These are phyloP conservation scores for Tachypleus tridentatus DNA, from an alignment of 1,140 invertebrate species.

Conservation along the genomic window DNA sequence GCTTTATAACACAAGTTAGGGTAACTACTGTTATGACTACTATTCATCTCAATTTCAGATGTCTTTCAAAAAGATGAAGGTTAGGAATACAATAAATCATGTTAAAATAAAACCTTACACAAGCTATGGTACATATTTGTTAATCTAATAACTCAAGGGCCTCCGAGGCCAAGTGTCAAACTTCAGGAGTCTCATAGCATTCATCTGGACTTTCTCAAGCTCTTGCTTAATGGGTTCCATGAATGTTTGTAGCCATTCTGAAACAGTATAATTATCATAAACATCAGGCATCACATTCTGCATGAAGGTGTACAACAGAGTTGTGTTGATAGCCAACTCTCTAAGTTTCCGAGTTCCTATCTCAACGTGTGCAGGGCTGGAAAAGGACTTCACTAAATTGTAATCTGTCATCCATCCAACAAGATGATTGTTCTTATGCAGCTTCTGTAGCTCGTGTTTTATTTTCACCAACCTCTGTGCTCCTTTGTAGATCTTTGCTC, in stretches of 20 bases:
- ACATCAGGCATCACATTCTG: slow-evolving; percentile 26
- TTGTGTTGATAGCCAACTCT: slow-evolving; percentile 26
- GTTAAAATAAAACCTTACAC: too few relatives aligned
- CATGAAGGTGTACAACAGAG: slow-evolving; percentile 24
- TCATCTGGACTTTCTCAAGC: slow-evolving; percentile 22
- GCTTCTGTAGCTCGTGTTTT: slow-evolving; percentile 22
- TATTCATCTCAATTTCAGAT: too few relatives aligned
- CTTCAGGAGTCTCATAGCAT: slow-evolving; percentile 15
- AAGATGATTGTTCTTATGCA: slow-evolving; percentile 26
- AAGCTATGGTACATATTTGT: too few relatives aligned
- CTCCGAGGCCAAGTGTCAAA: slow-evolving; percentile 17
- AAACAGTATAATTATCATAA: slow-evolving; percentile 30
- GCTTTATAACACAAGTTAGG: too few relatives aligned
- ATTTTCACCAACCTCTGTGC: slow-evolving; percentile 24
- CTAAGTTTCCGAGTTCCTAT: slow-evolving; percentile 25
- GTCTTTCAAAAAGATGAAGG: too few relatives aligned
- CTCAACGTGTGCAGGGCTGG: slow-evolving; percentile 33
- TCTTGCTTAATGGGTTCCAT: slow-evolving; percentile 27
- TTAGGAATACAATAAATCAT: too few relatives aligned
- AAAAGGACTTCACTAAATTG: slow-evolving; percentile 30
- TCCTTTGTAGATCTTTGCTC: slow-evolving; percentile 28
- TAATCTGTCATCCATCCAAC: slow-evolving; percentile 33
- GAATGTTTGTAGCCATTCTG: slow-evolving; percentile 32
- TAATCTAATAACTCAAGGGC: slow-evolving; percentile 7
- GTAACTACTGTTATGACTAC: too few relatives aligned